These are phyloP conservation scores for Meriones psammophilus DNA, from an alignment of 2,797 vertebrate genomes.

Conservation along the genomic window DNA sequence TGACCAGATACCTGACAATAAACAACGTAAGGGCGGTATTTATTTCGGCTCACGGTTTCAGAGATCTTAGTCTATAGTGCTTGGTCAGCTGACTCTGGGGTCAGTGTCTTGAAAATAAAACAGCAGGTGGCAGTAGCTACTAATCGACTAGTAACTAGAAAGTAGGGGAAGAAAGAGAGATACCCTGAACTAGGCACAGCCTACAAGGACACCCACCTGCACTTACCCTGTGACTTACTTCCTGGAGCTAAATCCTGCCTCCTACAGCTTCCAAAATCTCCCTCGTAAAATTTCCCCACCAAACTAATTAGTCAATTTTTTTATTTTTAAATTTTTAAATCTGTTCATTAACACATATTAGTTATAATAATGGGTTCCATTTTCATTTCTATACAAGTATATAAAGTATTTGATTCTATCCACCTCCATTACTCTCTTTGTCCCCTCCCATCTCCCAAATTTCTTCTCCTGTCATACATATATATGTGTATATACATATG, in stretches of 20 bases:
- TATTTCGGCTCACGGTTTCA: not conserved
- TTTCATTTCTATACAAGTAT: not conserved
- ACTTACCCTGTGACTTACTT: not conserved
- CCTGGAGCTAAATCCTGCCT: not conserved
- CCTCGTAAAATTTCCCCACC: not conserved
- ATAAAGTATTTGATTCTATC: not conserved
- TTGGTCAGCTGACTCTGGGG: not conserved
- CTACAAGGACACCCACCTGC: not conserved
- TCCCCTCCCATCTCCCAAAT: no score
- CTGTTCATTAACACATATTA: not conserved
- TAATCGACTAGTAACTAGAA: not conserved
- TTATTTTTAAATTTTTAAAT: not conserved
- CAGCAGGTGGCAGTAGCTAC: not conserved
- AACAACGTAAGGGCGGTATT: not conserved
- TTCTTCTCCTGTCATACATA: not conserved
- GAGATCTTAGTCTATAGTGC: not conserved
- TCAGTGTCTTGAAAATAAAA: not conserved
- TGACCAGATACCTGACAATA: not conserved
- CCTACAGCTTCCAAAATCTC: not conserved
- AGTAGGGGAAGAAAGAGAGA: not conserved
- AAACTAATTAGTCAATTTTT: not conserved
- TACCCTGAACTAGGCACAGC: not conserved
- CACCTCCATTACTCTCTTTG: not conserved
- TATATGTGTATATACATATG: not conserved
- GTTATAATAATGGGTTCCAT: not conserved